Base-by-base conservation (phyloP, 2,888 invertebrate species). In the Altica lythri region DNA sequence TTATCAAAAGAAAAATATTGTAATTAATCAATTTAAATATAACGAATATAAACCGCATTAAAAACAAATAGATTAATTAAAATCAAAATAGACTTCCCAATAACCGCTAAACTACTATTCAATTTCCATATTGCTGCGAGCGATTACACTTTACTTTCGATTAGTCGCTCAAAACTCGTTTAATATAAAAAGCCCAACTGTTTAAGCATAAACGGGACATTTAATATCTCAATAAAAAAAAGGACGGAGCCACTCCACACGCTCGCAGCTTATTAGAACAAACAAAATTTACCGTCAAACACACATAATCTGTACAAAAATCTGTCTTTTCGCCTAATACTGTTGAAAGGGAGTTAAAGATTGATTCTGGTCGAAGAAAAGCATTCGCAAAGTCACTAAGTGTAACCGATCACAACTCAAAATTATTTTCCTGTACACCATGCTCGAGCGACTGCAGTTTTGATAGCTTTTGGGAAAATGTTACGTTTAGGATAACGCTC, bases 261-360 rank as follows among this genome's bases (percentile, higher is more conserved):
- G 48, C 52, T 38, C 47, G 45, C 56, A 53, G 59, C 53, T 59
- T 55, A 60, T 63, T 60, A 49, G 55, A 62, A 65, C 61, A 65
- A 66, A 65, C 57, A 57, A 53, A 60, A 59, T 59, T 46, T 48
- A 55, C 57, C 58, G 55, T 62, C 59, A 63, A 63, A 63, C 63
- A 61, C 60, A 62, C 49, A 49, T 69, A 70, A 70, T 70, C 68
- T 65, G 64, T 59, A 64, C 60, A 68, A 69, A 69, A 70, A 69
- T 69, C 69, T 66, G 69, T 66, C 68, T 68, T 68, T 67, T 68
- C 68, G 66, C 68, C 70, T 68, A 68, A 68, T 67, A 63, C 68
- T 67, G 68, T 68, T 65, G 69, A 68, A 67, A 67, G 58, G 70
- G 68, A 71, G 55, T 55, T 64, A 69, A 70, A 66, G 66, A 68